A percentile compares a stretch with the other conserved stretches of the same genome.
phyloP scores from a whole-genome alignment of 2,888 invertebrate genomes.

The Lycocerus yunnanus region DNA sequence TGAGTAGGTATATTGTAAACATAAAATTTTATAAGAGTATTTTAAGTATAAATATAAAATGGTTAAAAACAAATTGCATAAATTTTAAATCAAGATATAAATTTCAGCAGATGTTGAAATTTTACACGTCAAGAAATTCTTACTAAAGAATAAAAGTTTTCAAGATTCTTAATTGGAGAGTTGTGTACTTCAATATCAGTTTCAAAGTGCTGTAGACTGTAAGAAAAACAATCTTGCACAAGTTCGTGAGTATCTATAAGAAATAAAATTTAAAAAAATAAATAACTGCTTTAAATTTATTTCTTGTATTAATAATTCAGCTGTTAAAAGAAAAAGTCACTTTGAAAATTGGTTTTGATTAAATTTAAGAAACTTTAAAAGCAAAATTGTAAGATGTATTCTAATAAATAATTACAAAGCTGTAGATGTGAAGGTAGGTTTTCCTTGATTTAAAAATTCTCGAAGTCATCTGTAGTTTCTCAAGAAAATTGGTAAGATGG shows the following conservation, averaged over 20 bases:
- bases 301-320: not conserved
- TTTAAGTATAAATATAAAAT: not conserved
- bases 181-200: conserved; percentile 29
- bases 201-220: conserved; percentile 27
- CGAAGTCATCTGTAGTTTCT: not conserved
- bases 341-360: not conserved
- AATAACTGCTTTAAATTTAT: not conserved
- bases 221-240: conserved; percentile 24
- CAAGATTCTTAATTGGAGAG: conserved; percentile 30
- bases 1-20: not conserved
- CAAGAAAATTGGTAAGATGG: not conserved
- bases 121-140: conserved; percentile 12
- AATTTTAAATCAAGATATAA: conserved; percentile 6
- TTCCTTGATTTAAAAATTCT: not conserved
- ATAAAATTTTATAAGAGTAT: not conserved
- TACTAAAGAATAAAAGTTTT: conserved; percentile 21
- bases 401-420: not conserved
- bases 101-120: conserved; percentile 15
- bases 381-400: not conserved
- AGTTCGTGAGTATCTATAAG: not conserved
- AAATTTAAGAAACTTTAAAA: not conserved
- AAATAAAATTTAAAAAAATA: not conserved
- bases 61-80: not conserved
- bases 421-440: not conserved
- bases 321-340: not conserved